Evolutionary conservation across 1,140 invertebrate genomes (phyloP), one percentile per base, ranked within the genome.

Genomic region (Drosophila repletoides): DNA sequence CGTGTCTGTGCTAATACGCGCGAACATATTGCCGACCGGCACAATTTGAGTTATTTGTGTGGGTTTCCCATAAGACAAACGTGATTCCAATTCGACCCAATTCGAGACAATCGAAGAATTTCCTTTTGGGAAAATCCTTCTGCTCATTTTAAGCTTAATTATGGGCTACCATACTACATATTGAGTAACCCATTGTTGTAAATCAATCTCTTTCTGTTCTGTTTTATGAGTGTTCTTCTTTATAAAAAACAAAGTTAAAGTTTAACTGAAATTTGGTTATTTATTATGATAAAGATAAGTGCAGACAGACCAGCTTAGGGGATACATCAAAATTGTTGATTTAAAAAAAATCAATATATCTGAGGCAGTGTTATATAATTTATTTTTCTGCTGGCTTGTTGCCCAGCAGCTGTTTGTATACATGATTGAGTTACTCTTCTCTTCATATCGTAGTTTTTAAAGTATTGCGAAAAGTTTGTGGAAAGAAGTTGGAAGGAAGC

Each of bases 361-460:
- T 17, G 4, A 19, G 2, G 15, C 4, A 6, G 33, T 36, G 4
- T 6, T 46, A 12, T 6, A 55, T 64, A 55, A 55, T 36, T 64
- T 64, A 43, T 45, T 64, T 12, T 19, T 7, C 10, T 28, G n/a
- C 14, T 14, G 19, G 15, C 7, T 17, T 24, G 52, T 53, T 17
- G 6, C 43, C 45, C 45, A 46, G 22, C 64, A 45, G 46, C 45
- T 67, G 63, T 66, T 66, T 66, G 63, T 60, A 51, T 22, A 67
- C 55, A 67, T 67, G 64, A 67, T 60, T 67, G 64, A 67, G 55
- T 52, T n/a, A n/a, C n/a, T 67, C 29, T 59, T 52, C 36, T 51
- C 45, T 67, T 52, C 36, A 45, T 61, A 67, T 60, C 56, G 52
- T 52, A 61, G 46, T 59, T 61, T 51, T 60, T 67, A 43, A 45